Conservation (phyloP, 2,888 invertebrate genomes). For the Drosophila cracens region DNA sequence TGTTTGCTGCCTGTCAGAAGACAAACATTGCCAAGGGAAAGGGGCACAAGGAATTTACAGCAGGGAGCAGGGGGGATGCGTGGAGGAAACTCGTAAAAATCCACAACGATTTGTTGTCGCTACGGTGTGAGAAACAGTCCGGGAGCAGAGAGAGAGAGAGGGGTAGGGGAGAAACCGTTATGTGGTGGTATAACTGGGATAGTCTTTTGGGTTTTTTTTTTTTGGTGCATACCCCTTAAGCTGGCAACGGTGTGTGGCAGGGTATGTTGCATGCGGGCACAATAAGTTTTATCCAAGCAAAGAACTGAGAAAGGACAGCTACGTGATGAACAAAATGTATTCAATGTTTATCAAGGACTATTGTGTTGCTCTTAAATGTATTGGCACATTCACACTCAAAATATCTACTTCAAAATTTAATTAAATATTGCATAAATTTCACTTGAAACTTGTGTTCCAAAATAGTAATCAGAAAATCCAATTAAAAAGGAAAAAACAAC, state of each 20-base stretch:
- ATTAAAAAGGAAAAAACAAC: background rate
- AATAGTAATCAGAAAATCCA: background rate
- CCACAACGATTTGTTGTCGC: constrained; percentile 76
- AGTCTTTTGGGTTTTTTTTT: constrained; percentile 41
- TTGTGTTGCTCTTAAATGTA: background rate
- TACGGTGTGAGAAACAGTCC: constrained; percentile 27
- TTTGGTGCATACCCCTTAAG: constrained; percentile 31
- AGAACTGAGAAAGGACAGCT: background rate
- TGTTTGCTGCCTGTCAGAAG: constrained; percentile 77
- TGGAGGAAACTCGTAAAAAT: constrained; percentile 73
- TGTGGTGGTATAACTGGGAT: constrained; percentile 60
- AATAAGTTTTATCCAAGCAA: background rate
- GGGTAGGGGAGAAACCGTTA: constrained; percentile 40
- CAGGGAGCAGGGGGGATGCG: constrained; percentile 2
- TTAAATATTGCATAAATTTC: background rate
- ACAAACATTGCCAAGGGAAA: constrained; percentile 55
- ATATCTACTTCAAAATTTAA: background rate
- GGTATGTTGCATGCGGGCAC: constrained; percentile 36
- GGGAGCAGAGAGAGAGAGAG: background rate
- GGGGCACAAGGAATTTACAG: constrained; percentile 20
- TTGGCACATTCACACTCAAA: background rate
- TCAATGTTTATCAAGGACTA: background rate
- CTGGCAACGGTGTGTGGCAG: constrained; percentile 8
- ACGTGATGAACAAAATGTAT: background rate
- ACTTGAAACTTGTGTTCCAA: background rate